A percentile compares a stretch with the other conserved stretches of the same genome.
Conservation (phyloP, 2,888 invertebrate species). For the Drosophila dives region DNA sequence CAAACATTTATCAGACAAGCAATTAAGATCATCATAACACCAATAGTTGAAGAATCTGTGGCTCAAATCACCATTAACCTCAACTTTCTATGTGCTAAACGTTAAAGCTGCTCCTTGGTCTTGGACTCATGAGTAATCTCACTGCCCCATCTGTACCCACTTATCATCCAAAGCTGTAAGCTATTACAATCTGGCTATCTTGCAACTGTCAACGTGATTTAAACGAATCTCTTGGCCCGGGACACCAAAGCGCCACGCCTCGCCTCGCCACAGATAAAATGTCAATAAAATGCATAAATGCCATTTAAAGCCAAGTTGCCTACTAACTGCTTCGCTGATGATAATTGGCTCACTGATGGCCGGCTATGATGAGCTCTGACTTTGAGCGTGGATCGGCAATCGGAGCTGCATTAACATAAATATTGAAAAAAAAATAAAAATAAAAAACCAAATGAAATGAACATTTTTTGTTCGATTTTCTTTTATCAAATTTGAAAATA, state of each 20-base stretch:
- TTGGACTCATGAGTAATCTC: constrained; percentile 34
- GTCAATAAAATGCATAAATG: constrained; percentile 76
- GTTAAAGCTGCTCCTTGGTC: constrained; percentile 26
- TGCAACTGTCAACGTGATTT: constrained; percentile 49
- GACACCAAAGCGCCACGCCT: constrained; percentile 46
- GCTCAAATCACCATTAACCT: constrained; percentile 1
- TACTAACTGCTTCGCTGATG: constrained; percentile 68
- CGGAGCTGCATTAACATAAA: constrained; percentile 64
- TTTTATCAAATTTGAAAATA: constrained; percentile 78
- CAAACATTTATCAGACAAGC: constrained; percentile 11
- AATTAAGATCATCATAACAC: constrained; percentile 25
- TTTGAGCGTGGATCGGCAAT: constrained; percentile 12
- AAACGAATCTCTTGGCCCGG: constrained; percentile 22
- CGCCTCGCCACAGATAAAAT: constrained; percentile 51
- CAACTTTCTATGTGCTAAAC: constrained; percentile 31
- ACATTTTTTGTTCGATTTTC: constrained; percentile 35
- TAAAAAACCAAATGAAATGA: constrained; percentile 48
- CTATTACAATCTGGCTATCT: constrained; percentile 28
- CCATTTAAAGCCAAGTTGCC: constrained; percentile 53
- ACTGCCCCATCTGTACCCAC: constrained; percentile 36
- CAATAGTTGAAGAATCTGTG: constrained; percentile 11
- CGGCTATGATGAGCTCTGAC: constrained; percentile 46
- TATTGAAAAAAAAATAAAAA: constrained; percentile 49
- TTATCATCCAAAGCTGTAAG: constrained; percentile 39
- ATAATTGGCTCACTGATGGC: constrained; percentile 65